Evolutionary conservation across 2,888 invertebrate genomes (phyloP), one percentile per base, ranked within the genome.

Genomic region (Cheilosia impressa): DNA sequence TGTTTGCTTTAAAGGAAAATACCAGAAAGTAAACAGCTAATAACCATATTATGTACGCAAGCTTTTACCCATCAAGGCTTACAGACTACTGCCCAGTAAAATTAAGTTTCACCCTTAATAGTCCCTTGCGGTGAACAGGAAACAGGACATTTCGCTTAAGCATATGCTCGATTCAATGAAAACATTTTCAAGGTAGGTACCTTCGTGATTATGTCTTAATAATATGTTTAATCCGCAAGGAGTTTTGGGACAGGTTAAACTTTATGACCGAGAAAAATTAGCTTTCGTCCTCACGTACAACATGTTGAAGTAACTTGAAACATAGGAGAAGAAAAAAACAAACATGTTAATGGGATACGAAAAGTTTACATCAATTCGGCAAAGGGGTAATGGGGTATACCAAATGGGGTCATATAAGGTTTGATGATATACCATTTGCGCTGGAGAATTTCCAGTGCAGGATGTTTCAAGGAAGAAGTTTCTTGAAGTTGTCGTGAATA

Each of bases 381-480:
- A 19, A 47, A 47, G 47, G 47, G 47, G 17, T 47, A 47, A 47
- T 47, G 47, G 47, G 19, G 47, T 47, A 19, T 47, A 9, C 17
- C 17, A 47, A 47, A 47, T 4, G 9, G 17, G 47, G 19, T 9
- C 9, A 19, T 7, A 47, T 47, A 17, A 17, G 47, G 47, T 47
- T 47, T 47, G 19, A 17, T 19, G 17, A 9, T 19, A 9, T 47
- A 17, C 17, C 47, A 47, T 47, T 19, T 19, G 47, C 9, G 19
- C 7, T 47, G 47, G 9, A 19, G 17, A 47, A 47, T 19, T 47
- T 19, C 9, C 47, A 9, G 7, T 47, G 19, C 47, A 19, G 9
- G 17, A 10, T 47, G 47, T 19, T 47, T 3, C 47, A 19, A 9
- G 17, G 9, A 17, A 47, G 19, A 47, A 17, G 17, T 47, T 47